Evolutionary conservation across 2,888 invertebrate genomes (phyloP).

Genomic region (Sipha maydis): DNA sequence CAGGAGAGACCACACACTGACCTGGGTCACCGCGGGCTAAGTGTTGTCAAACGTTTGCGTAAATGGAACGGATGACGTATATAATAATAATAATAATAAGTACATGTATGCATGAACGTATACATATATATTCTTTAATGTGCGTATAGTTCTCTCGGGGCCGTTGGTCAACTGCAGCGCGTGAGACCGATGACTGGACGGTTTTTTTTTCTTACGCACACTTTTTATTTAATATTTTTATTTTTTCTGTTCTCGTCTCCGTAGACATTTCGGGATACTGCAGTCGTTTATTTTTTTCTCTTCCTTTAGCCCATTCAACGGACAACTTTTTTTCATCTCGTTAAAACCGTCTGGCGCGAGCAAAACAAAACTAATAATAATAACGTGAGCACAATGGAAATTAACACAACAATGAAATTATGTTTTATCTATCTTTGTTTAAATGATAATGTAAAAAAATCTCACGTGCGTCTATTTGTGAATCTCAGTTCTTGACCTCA

Average conservation of each 20-base stretch:
- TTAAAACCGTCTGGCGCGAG: not conserved
- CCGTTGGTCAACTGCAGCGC: constrained; percentile 49
- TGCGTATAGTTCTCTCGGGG: constrained; percentile 41
- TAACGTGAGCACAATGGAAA: constrained; percentile 18
- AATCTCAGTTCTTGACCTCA: constrained; percentile 24
- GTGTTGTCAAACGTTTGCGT: constrained; percentile 48
- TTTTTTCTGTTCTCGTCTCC: not conserved
- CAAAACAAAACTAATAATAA: not conserved
- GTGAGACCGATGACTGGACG: constrained; percentile 54
- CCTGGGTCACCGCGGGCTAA: constrained; percentile 52
- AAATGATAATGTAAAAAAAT: not conserved
- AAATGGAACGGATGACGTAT: constrained; percentile 29
- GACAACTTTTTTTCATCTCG: not conserved
- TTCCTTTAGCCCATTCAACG: not conserved
- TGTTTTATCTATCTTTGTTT: constrained; percentile 7
- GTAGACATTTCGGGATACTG: not conserved
- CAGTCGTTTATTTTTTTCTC: not conserved
- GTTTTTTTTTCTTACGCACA: not conserved
- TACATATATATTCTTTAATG: not conserved
- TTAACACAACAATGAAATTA: constrained; percentile 36
- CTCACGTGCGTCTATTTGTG: not conserved
- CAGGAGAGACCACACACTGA: constrained; percentile 39
- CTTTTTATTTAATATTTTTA: not conserved
- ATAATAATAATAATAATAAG: not conserved
- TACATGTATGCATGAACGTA: not conserved